phyloP scores from a whole-genome alignment of 2,113 vertebrate genomes.

The Thinocorus orbignyianus region DNA sequence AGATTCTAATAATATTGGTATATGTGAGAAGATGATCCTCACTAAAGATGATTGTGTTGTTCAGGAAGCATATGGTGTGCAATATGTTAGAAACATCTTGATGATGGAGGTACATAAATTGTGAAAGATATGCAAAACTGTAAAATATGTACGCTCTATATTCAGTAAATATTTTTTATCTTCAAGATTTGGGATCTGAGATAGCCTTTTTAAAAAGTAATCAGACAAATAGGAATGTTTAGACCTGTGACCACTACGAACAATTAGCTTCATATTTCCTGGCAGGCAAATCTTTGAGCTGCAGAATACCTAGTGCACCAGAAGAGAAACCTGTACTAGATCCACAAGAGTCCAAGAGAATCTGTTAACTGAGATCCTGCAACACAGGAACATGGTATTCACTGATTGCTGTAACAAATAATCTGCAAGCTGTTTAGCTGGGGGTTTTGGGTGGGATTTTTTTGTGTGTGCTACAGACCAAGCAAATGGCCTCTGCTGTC shows the following conservation, averaged over 20 bases:
- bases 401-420: not conserved
- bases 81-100: slow-evolving; percentile 28
- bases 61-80: slow-evolving; percentile 14
- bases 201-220: not conserved
- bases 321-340: not conserved
- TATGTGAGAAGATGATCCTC: not conserved
- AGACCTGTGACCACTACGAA: not conserved
- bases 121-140: not conserved
- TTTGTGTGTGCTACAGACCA: not conserved
- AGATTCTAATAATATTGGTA: not conserved
- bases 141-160: not conserved
- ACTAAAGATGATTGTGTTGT: not conserved
- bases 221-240: not conserved
- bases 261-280: not conserved
- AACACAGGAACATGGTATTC: not conserved
- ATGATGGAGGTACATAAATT: not conserved
- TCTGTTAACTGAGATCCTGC: not conserved
- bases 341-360: not conserved
- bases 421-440: not conserved
- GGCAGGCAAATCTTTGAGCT: not conserved
- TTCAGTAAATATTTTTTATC: not conserved
- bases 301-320: not conserved
- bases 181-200: not conserved
- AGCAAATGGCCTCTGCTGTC: not conserved
- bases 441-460: no score